Evolutionary conservation across 1,140 invertebrate genomes (phyloP).

Genomic region (Apis cerana): DNA sequence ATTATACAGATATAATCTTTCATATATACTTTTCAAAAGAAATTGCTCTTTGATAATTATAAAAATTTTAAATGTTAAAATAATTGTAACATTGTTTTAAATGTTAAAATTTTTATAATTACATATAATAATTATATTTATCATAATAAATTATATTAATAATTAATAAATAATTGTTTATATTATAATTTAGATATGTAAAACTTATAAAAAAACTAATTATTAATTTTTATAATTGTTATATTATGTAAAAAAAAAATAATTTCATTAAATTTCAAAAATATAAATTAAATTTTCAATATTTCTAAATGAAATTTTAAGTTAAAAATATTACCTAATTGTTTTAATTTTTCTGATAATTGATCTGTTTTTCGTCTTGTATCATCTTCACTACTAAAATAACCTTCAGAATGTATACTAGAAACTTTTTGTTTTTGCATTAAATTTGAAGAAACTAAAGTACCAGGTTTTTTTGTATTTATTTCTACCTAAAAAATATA

Average conservation of each 20-base stretch:
- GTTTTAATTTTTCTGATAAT: constrained; percentile 69
- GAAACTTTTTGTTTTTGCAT: constrained; percentile 79
- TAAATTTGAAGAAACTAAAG: constrained; percentile 68
- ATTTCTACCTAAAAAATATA: constrained; percentile 66
- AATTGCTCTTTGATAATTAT: constrained; percentile 25
- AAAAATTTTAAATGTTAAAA: not conserved
- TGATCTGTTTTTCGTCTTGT: constrained; percentile 72
- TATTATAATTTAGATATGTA: not conserved
- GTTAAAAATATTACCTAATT: constrained; percentile 62
- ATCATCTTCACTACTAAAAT: constrained; percentile 85
- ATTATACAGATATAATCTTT: constrained; percentile 41
- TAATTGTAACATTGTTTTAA: constrained; percentile 12
- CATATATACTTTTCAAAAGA: constrained; percentile 31
- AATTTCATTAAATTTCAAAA: not conserved
- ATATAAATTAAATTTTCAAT: not conserved
- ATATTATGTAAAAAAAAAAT: not conserved
- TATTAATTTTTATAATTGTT: not conserved
- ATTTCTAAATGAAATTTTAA: not conserved
- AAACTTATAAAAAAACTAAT: not conserved
- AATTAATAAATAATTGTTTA: not conserved
- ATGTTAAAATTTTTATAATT: not conserved
- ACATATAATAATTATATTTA: not conserved
- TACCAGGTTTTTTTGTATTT: constrained; percentile 79
- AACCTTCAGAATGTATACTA: constrained; percentile 86
- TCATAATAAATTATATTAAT: not conserved